Base-by-base conservation (phyloP, 2,113 vertebrate species). In the Butorides virescens region DNA sequence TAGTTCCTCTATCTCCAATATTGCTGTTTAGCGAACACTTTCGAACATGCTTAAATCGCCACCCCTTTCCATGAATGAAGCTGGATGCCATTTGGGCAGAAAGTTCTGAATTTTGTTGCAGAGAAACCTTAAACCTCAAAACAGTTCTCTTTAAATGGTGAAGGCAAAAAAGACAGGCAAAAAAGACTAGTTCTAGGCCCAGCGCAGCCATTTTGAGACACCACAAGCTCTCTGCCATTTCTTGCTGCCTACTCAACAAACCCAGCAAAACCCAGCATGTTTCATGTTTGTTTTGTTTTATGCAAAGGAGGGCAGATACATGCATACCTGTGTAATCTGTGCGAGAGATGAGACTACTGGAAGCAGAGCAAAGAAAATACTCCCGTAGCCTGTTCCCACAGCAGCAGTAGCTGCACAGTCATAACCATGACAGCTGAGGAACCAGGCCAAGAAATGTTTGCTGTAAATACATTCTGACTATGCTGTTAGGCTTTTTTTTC, bases 361-460 rank as follows among this genome's bases (percentile, higher is more conserved):
- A 96, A 84, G 52, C 30, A 83, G 59, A 95, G 78, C 59, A 94
- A 92, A 94, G 86, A 67, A 86, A 92, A 93, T n/a, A 58, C 49
- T 56, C 65, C 92, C 65, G 9, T 53, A 76, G 91, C 22, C 70
- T 66, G 70, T 55, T 94, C 89, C 70, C 92, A 95, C 94, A 90
- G 82, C 91, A 94, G 94, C 79, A 91, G 53, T 79, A 93, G 90
- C 83, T 79, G 76, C 89, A 93, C 82, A 93, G 89, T 94, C 86
- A 94, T 59, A 95, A 89, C 76, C 83, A 76, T 85, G 92, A 96
- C 88, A 95, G 94, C 88, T 93, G 88, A 94, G 96, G 91, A 95
- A 91, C 22, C 73, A 89, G 70, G 91, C 95, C 94, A 96, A 94
- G 77, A 96, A 95, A 87, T 91, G 94, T 95, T 97, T 96, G 83